Percentiles rank a stretch among this genome's conserved stretches.
These are phyloP conservation scores for Philopedon plagiatum DNA, from an alignment of 2,888 invertebrate genomes.

Conservation along the genomic window DNA sequence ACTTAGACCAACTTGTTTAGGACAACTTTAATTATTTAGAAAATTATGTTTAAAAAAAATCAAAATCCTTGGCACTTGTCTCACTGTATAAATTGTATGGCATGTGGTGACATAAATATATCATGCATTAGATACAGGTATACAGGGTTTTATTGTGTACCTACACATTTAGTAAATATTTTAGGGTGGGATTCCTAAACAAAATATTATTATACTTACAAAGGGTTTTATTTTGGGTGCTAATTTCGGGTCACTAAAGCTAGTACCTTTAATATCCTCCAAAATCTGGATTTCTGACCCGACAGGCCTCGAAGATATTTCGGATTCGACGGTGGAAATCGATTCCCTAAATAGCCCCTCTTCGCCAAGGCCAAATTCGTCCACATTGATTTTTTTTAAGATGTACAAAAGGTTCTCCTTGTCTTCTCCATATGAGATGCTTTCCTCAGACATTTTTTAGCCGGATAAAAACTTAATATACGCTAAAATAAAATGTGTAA, in stretches of 20 bases:
- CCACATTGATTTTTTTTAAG: slow-evolving; percentile 53
- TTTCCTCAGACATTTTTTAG: slow-evolving; percentile 56
- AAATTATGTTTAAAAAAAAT: no score
- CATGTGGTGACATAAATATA: no score
- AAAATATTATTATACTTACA: slow-evolving; percentile 50
- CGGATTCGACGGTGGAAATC: slow-evolving; percentile 3
- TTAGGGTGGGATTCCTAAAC: no score
- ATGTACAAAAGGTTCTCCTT: slow-evolving; percentile 56
- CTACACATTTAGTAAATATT: no score
- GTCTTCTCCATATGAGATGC: slow-evolving; percentile 55
- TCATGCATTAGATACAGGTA: no score
- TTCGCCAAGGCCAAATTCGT: slow-evolving; percentile 52
- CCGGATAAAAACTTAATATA: background rate
- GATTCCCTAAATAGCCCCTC: slow-evolving; percentile 41
- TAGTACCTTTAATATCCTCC: slow-evolving; percentile 9
- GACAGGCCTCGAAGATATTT: slow-evolving; percentile 13
- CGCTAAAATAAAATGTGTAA: background rate
- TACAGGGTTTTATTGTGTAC: no score
- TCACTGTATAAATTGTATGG: no score
- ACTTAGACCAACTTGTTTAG: no score
- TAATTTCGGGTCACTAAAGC: slow-evolving; percentile 52
- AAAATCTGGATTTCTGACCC: slow-evolving; percentile 40
- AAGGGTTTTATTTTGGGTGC: slow-evolving; percentile 54
- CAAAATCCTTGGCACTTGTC: no score
- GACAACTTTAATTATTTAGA: no score